Conservation (phyloP, 2,888 invertebrate species). For the Dysmachus trigonus region DNA sequence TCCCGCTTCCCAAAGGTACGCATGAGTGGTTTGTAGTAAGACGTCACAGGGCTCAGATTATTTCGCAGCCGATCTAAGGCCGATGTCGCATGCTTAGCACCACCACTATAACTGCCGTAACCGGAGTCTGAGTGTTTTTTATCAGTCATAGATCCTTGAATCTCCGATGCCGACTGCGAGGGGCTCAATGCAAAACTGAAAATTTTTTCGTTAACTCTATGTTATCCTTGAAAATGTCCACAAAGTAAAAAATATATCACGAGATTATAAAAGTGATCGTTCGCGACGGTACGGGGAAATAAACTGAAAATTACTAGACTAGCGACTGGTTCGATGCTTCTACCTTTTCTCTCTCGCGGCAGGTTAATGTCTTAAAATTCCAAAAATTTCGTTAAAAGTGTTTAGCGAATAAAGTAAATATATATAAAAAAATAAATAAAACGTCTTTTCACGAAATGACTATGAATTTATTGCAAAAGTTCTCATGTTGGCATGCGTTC, state of each 20-base stretch:
- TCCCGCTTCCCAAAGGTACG: constrained; percentile 59
- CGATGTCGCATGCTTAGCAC: constrained; percentile 58
- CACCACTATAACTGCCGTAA: constrained; percentile 55
- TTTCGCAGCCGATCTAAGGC: constrained; percentile 62
- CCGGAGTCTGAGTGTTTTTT: constrained; percentile 30
- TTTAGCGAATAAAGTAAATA: neutral
- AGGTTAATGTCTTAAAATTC: constrained; percentile 19
- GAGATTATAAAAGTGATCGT: neutral
- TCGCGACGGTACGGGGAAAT: neutral
- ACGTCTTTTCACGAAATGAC: neutral
- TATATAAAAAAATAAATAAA: neutral
- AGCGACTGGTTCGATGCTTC: neutral
- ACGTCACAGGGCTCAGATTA: constrained; percentile 62
- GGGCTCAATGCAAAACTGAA: constrained; percentile 52
- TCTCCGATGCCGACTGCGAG: constrained; percentile 52
- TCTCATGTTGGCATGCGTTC: neutral
- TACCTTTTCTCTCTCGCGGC: neutral
- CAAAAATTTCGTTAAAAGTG: neutral
- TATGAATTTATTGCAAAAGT: neutral
- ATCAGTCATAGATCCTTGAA: constrained; percentile 28
- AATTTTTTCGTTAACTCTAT: neutral
- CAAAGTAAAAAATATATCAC: neutral
- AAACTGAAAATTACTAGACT: neutral
- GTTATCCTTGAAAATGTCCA: neutral
- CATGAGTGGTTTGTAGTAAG: constrained; percentile 63